phyloP scores from a whole-genome alignment of 2,888 invertebrate genomes.

The Melanostoma mellinum region DNA sequence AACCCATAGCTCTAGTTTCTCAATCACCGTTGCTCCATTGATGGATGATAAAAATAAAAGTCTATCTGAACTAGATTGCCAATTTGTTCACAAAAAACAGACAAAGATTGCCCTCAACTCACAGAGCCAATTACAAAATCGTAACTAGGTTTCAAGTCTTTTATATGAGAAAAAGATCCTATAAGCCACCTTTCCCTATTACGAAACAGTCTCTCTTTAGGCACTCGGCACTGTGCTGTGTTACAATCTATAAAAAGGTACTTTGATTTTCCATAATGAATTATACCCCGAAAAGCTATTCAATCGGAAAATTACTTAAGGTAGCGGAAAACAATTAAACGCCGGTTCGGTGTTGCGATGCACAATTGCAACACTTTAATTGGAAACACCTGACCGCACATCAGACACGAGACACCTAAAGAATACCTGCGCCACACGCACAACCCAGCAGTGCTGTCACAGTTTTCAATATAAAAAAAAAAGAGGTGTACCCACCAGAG shows the following conservation, averaged over 20 bases:
- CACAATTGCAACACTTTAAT: constrained; percentile 60
- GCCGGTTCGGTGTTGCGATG: constrained; percentile 6
- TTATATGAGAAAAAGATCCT: no score
- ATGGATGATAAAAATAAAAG: no score
- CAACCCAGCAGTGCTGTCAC: neutral
- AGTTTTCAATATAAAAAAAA: constrained; percentile 4
- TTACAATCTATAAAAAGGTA: neutral
- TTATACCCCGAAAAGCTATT: constrained; percentile 48
- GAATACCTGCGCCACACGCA: constrained; percentile 30
- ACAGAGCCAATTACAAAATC: no score
- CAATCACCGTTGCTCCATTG: no score
- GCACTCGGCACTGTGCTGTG: no score
- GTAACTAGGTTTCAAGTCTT: no score
- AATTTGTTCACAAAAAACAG: no score
- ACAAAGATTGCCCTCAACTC: no score
- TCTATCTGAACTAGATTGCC: no score
- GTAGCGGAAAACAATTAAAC: constrained; percentile 25
- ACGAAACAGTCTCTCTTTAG: no score
- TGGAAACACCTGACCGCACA: constrained; percentile 62
- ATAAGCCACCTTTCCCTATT: no score
- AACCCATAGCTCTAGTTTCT: no score
- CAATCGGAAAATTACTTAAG: constrained; percentile 65
- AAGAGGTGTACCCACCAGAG: constrained; percentile 1
- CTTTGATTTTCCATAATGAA: constrained; percentile 23
- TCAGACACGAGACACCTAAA: constrained; percentile 2